Base-by-base conservation (phyloP, 2,113 vertebrate genomes). In the Microcebus ravelobensis region DNA sequence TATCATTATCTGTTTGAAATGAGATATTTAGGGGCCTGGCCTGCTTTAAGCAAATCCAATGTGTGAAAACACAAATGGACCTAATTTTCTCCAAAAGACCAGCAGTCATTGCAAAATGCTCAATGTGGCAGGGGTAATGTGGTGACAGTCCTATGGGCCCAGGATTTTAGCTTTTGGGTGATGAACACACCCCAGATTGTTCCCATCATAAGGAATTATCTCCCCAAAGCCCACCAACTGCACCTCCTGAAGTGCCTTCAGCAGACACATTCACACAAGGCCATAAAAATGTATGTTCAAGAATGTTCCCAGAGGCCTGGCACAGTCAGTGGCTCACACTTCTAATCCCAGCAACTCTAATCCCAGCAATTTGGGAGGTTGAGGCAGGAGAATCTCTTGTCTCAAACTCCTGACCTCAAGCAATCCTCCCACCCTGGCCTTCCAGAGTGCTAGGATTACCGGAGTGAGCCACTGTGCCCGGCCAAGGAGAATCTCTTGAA, bases 291-390 rank as follows among this genome's bases (percentile, higher is more conserved):
- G 3, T 55, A 14, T n/a, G 48, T 50, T 76, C 59, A 63, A 63
- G 59, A 63, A 63, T 63, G 25, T 63, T 27, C 25, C 59, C 25
- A 86, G 73, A 25, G 39, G 52, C 83, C 48, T 55, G 76, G 25
- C 7, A 0, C 14, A 0, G 27, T 48, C 45, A 45, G 45, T 45
- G 25, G 42, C 7, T 29, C 1, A 45, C 0, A 7, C 23, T 14
- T 48, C 7, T 74, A 45, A 29, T 45, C 71, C 71, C 25, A 74
- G 42, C 25, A 17, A 12, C 42, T 74, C 7, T 74, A 45, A 29
- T 45, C 71, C 71, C 25, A 74, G 42, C 25, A 17, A 12, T 27
- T 25, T 27, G 23, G 70, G 12, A 73, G 23, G 39, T 23, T 3
- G 23, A 73, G 70, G 39, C 5, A 13, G 23, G 39, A 12, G 13